Conservation (phyloP, 1,140 invertebrate genomes). For the Tetragonula clypearis region DNA sequence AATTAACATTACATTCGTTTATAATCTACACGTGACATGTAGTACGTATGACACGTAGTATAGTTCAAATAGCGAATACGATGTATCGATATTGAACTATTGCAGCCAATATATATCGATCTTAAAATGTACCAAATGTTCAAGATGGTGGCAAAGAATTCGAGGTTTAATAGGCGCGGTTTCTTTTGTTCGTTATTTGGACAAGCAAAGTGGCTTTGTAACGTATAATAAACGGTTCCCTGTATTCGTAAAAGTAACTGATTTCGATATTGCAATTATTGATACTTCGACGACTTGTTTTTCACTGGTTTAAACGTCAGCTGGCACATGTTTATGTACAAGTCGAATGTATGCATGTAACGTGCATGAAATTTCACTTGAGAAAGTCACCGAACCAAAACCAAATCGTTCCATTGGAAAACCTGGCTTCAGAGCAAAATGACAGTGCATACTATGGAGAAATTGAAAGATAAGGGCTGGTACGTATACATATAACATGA, state of each 20-base stretch:
- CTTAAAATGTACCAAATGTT: slow-evolving; percentile 36
- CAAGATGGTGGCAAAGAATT: slow-evolving; percentile 66
- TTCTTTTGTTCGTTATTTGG: slow-evolving; percentile 45
- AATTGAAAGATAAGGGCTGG: slow-evolving; percentile 84
- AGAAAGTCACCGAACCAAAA: not conserved
- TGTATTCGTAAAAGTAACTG: not conserved
- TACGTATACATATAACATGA: slow-evolving; percentile 72
- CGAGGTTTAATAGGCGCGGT: slow-evolving; percentile 66
- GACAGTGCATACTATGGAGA: slow-evolving; percentile 70
- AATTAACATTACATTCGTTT: not conserved
- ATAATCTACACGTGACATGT: not conserved
- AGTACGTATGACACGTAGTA: too few species aligned
- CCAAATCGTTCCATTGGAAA: not conserved
- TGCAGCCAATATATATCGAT: slow-evolving; percentile 43
- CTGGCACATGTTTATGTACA: slow-evolving; percentile 70
- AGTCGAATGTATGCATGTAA: slow-evolving; percentile 33
- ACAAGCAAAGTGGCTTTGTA: slow-evolving; percentile 21
- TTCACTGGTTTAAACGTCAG: slow-evolving; percentile 53
- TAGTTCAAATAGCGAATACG: slow-evolving; percentile 7
- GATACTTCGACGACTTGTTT: not conserved
- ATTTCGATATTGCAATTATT: not conserved
- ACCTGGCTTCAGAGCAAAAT: slow-evolving; percentile 9
- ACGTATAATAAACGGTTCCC: not conserved
- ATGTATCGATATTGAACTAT: slow-evolving; percentile 41
- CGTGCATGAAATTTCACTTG: slow-evolving; percentile 36